These are phyloP conservation scores for Drosophila pectinifera DNA, from an alignment of 1,140 invertebrate genomes.

Conservation along the genomic window DNA sequence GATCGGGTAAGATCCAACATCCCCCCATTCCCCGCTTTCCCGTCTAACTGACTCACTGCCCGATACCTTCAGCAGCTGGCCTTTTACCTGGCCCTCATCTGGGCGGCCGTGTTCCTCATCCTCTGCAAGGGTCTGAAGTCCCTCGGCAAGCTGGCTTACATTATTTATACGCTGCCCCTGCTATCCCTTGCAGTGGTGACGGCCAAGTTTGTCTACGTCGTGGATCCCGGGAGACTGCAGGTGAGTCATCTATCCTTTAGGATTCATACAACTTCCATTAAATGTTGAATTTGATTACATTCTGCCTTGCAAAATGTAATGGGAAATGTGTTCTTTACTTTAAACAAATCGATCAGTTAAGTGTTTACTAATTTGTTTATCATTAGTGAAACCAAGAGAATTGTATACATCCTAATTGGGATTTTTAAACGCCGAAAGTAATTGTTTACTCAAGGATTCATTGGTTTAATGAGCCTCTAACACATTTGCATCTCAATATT, in stretches of 20 bases:
- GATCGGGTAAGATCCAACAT: conserved; percentile 70
- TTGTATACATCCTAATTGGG: background rate
- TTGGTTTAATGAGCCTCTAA: background rate
- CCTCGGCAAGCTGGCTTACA: conserved; percentile 90
- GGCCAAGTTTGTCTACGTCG: conserved; percentile 69
- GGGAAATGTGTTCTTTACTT: background rate
- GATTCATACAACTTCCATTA: background rate
- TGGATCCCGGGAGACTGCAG: conserved; percentile 70
- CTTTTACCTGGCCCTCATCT: conserved; percentile 95
- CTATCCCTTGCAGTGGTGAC: conserved; percentile 61
- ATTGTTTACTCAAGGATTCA: conserved; percentile 1
- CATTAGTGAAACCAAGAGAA: background rate
- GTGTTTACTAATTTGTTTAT: conserved; percentile 7
- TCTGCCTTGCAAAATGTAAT: background rate
- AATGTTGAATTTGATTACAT: background rate
- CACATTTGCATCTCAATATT: background rate
- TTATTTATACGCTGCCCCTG: conserved; percentile 67
- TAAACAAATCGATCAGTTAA: background rate
- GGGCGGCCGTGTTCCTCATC: conserved; percentile 95
- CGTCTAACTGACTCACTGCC: conserved; percentile 35
- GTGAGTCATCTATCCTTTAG: conserved; percentile 24
- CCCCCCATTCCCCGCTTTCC: conserved; percentile 5
- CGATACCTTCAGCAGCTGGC: conserved; percentile 88
- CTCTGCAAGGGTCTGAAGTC: conserved; percentile 94
- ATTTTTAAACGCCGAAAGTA: background rate